A percentile compares a stretch with the other conserved stretches of the same genome.
phyloP scores from a whole-genome alignment of 2,888 invertebrate genomes.

The Meandrusa payeni region DNA sequence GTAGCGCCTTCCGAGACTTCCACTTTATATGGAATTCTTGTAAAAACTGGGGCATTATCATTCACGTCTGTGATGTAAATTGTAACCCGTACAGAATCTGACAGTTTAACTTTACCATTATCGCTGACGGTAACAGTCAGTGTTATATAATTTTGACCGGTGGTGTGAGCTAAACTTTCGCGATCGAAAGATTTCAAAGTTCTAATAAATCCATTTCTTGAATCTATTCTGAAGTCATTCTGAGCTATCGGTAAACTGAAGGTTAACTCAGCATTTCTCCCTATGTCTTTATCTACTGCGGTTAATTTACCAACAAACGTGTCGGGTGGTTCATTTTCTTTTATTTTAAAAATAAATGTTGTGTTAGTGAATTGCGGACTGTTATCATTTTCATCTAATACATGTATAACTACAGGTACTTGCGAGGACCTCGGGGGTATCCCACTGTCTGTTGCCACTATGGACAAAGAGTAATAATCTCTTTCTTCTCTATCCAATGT shows the following conservation, averaged over 20 bases:
- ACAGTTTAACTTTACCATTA: slow-evolving; percentile 87
- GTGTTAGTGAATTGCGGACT: slow-evolving; percentile 94
- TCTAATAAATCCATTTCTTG: slow-evolving; percentile 94
- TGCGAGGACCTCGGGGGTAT: slow-evolving; percentile 88
- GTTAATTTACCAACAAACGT: slow-evolving; percentile 95
- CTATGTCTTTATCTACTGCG: slow-evolving; percentile 94
- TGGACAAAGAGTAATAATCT: slow-evolving; percentile 94
- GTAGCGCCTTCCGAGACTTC: slow-evolving; percentile 93
- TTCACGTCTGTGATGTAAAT: slow-evolving; percentile 95
- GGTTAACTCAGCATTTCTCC: slow-evolving; percentile 93
- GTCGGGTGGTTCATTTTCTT: slow-evolving; percentile 93
- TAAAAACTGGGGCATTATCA: slow-evolving; percentile 93
- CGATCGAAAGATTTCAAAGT: slow-evolving; percentile 93
- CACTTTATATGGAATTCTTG: slow-evolving; percentile 91
- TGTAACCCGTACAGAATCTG: slow-evolving; percentile 93
- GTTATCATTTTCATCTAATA: slow-evolving; percentile 98
- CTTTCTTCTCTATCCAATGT: slow-evolving; percentile 93
- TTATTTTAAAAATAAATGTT: slow-evolving; percentile 93
- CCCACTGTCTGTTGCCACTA: slow-evolving; percentile 91
- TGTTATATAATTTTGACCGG: slow-evolving; percentile 89
- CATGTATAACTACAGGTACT: slow-evolving; percentile 94
- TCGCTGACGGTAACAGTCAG: slow-evolving; percentile 93
- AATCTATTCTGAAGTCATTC: slow-evolving; percentile 92
- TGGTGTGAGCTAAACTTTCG: slow-evolving; percentile 89
- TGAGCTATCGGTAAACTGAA: slow-evolving; percentile 88